phyloP scores from a whole-genome alignment of 2,113 vertebrate genomes.

The Accipiter virgatus region DNA sequence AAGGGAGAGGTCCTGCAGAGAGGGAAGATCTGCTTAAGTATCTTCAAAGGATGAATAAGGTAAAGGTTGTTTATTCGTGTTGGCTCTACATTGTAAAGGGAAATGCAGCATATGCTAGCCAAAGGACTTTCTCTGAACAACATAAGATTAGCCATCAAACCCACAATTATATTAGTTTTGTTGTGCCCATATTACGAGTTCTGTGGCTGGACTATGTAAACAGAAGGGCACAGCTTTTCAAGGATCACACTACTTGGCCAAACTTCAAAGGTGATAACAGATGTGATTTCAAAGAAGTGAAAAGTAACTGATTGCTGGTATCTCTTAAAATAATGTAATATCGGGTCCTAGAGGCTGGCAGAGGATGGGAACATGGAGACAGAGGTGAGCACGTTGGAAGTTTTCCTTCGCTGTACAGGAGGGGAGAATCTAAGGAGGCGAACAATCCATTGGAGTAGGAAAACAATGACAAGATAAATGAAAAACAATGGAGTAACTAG shows the following conservation, averaged over 20 bases:
- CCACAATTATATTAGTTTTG: background rate
- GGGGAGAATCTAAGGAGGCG: background rate
- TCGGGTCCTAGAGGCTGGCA: background rate
- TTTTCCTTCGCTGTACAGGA: background rate
- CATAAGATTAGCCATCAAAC: background rate
- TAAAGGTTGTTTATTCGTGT: background rate
- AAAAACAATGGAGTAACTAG: background rate
- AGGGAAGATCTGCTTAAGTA: background rate
- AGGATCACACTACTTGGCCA: background rate
- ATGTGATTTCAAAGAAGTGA: background rate
- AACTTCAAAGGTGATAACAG: background rate
- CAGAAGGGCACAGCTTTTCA: background rate
- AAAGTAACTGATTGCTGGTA: background rate
- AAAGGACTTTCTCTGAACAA: background rate
- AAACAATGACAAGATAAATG: background rate
- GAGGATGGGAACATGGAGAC: background rate
- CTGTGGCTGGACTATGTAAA: background rate
- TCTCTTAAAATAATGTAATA: background rate
- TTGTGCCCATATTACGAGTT: background rate
- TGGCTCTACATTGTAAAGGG: background rate
- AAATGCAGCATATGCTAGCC: background rate
- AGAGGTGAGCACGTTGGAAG: background rate
- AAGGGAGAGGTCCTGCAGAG: background rate
- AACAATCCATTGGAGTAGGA: background rate
- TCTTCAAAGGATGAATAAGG: background rate